A percentile compares a stretch with the other conserved stretches of the same genome.
Conservation (phyloP, 2,113 vertebrate species). For the Lagopus muta region DNA sequence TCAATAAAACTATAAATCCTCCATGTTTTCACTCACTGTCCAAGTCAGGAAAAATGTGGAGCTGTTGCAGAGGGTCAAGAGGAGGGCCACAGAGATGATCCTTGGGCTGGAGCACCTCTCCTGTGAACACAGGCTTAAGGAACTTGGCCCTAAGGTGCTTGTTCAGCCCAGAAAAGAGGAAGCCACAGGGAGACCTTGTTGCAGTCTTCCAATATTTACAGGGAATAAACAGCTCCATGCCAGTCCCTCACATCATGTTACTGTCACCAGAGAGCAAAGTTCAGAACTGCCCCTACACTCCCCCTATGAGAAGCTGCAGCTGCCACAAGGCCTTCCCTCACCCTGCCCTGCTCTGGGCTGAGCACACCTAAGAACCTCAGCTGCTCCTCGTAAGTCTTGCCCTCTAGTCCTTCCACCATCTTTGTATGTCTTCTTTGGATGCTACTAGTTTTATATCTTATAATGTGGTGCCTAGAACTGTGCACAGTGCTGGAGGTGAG, state of each 20-base stretch:
- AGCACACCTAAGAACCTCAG: neutral
- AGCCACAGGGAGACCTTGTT: too few species aligned
- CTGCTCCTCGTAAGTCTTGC: neutral
- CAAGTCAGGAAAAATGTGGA: too few species aligned
- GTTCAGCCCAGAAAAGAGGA: too few species aligned
- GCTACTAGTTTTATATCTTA: neutral
- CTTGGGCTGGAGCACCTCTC: too few species aligned
- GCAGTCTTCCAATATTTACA: too few species aligned
- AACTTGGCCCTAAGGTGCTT: too few species aligned
- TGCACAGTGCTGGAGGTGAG: neutral
- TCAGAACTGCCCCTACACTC: neutral
- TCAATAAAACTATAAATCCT: slow-evolving; percentile 85
- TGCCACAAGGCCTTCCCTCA: neutral
- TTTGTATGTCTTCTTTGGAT: neutral
- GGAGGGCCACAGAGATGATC: too few species aligned
- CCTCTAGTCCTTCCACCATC: neutral
- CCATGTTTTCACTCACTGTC: slow-evolving; percentile 10
- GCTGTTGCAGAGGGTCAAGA: too few species aligned
- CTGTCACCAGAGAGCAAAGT: neutral
- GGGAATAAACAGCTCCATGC: neutral
- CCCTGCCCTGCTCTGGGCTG: neutral
- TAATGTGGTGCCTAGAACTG: neutral
- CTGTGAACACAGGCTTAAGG: too few species aligned
- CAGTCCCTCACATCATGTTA: neutral
- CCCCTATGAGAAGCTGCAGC: neutral